Evolutionary conservation across 2,113 vertebrate species (phyloP).

Genomic region (Octodon degus): DNA sequence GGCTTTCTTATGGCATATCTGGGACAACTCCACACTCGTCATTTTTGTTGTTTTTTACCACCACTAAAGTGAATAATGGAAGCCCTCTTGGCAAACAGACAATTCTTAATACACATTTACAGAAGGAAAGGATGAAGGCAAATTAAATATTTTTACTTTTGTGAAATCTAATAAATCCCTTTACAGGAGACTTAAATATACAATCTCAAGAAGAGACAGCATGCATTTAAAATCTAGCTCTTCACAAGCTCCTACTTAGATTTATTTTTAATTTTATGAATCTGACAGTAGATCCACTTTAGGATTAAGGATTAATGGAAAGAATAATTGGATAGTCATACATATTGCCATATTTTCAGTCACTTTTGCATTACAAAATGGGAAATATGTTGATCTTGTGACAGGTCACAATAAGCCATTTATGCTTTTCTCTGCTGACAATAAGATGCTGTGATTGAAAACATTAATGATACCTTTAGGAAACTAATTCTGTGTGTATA

Average conservation of each 20-base stretch:
- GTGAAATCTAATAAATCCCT: constrained; percentile 29
- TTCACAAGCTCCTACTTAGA: constrained; percentile 44
- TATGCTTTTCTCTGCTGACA: constrained; percentile 41
- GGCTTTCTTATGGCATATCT: constrained; percentile 26
- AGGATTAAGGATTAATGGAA: constrained; percentile 69
- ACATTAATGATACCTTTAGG: constrained; percentile 18
- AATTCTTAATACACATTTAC: background rate
- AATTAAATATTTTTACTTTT: constrained; percentile 53
- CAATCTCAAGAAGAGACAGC: background rate
- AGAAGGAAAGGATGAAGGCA: background rate
- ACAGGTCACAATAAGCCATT: constrained; percentile 60
- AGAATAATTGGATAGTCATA: constrained; percentile 55
- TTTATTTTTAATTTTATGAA: background rate
- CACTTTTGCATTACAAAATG: constrained; percentile 60
- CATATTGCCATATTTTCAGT: constrained; percentile 65
- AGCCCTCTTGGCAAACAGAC: constrained; percentile 15
- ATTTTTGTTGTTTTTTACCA: constrained; percentile 12
- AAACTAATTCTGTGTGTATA: constrained; percentile 34
- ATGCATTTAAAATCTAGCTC: constrained; percentile 4
- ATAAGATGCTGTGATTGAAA: constrained; percentile 60
- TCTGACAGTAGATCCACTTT: constrained; percentile 53
- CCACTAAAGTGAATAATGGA: background rate
- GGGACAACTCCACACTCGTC: background rate
- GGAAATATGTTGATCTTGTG: constrained; percentile 53
- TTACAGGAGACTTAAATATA: background rate